A percentile compares a stretch with the other conserved stretches of the same genome.
These are phyloP conservation scores for Leuciscus waleckii DNA, from an alignment of 2,797 vertebrate species.

Conservation along the genomic window DNA sequence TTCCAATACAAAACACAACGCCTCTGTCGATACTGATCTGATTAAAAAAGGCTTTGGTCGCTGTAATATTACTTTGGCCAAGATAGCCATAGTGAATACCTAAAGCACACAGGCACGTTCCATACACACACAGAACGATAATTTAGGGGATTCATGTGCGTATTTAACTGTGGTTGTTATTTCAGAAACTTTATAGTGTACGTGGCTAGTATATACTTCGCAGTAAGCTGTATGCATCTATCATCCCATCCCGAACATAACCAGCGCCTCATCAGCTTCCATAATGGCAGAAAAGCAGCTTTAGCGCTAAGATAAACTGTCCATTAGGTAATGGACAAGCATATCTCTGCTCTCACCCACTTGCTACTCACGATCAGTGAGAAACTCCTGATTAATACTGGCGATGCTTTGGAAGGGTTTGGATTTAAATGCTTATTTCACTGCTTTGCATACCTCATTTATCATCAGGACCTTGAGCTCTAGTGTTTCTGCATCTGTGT, in stretches of 20 bases:
- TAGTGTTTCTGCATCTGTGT: no score
- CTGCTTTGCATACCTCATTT: neutral
- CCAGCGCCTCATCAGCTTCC: neutral
- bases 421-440: neutral
- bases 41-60: neutral
- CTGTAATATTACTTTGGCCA: neutral
- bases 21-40: neutral
- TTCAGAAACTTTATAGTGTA: neutral
- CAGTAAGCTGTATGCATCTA: neutral
- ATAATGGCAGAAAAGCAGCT: conserved; percentile 31
- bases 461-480: neutral
- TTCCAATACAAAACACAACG: neutral
- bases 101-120: neutral
- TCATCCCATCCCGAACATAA: neutral
- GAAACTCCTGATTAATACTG: neutral
- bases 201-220: neutral
- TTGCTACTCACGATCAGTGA: neutral
- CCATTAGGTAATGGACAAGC: conserved; percentile 39
- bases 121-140: neutral
- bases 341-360: neutral
- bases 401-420: neutral
- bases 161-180: neutral
- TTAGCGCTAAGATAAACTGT: conserved; percentile 19
- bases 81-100: neutral
- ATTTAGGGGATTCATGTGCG: neutral